Evolutionary conservation across 2,888 invertebrate species (phyloP), one percentile per base, ranked within the genome.

Genomic region (Boloria selene): DNA sequence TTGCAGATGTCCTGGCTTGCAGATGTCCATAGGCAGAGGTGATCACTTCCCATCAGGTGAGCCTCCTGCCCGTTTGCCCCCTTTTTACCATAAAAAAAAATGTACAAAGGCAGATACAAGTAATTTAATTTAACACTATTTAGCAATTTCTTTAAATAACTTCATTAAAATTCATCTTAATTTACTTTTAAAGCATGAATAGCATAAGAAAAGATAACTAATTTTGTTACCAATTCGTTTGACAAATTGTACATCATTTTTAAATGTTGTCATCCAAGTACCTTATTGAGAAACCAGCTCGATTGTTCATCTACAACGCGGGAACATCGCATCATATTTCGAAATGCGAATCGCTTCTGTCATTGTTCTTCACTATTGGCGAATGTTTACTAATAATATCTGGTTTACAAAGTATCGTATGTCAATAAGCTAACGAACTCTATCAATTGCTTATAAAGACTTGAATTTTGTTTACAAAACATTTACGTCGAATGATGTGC

Each of bases 271-370:
- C 58, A 67, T 64, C 47, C 56, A 47, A 61, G 49, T 58, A 52
- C 61, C 54, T 58, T 67, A 69, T 70, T 70, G 71, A 68, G 67
- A 68, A 67, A 71, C 42, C 65, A 68, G 55, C 31, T 63, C 54
- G 58, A 68, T 68, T 61, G 61, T 64, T 61, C 65, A 67, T 58
- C 61, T 31, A 58, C 56, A 49, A 64, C 61, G 67, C 66, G 68
- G 71, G 72, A 69, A 64, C 69, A 47, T 13, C 76, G 79, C 78
- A 79, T 86, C 81, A 75, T 74, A 79, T 88, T 86, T 82, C 86
- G 79, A 79, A 83, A 85, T 26, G 22, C 13, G 16, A 45, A 79
- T 81, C 80, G 72, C 72, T 76, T 76, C 75, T 59, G 63, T 65
- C 69, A 73, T 73, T 74, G 74, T 76, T 69, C 70, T 63, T 67